Percentiles rank a stretch among this genome's conserved stretches.
Evolutionary conservation across 2,113 vertebrate species (phyloP).

Genomic region (Romanogobio albipinnatus): DNA sequence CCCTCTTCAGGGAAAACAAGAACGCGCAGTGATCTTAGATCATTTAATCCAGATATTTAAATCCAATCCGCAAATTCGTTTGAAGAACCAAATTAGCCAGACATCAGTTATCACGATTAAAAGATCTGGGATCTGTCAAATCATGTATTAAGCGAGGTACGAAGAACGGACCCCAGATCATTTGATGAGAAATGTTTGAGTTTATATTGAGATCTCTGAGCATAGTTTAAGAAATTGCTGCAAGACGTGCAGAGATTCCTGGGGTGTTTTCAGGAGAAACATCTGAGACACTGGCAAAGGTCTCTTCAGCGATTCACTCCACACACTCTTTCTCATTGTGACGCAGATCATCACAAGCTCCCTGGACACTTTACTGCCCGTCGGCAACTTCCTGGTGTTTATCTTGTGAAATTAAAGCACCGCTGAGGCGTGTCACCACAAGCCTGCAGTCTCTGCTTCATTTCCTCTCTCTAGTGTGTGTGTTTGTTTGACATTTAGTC

Average conservation of each 20-base stretch:
- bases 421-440: background rate
- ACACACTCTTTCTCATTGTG: background rate
- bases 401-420: slow-evolving; percentile 9
- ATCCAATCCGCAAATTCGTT: too few species aligned
- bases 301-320: too few species aligned
- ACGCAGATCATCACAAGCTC: background rate
- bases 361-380: background rate
- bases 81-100: too few species aligned
- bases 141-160: too few species aligned
- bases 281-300: background rate
- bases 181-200: background rate
- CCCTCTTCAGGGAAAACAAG: too few species aligned
- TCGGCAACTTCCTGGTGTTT: slow-evolving; percentile 3
- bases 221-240: background rate
- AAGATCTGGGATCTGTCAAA: too few species aligned
- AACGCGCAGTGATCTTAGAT: too few species aligned
- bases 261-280: background rate
- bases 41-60: too few species aligned
- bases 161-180: too few species aligned
- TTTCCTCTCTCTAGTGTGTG: slow-evolving; percentile 20
- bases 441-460: background rate
- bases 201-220: background rate
- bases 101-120: too few species aligned
- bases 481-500: slow-evolving; percentile 63
- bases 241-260: too few species aligned